Evolutionary conservation across 2,888 invertebrate species (phyloP), one percentile per base, ranked within the genome.

Genomic region (Andrena chrysosceles): DNA sequence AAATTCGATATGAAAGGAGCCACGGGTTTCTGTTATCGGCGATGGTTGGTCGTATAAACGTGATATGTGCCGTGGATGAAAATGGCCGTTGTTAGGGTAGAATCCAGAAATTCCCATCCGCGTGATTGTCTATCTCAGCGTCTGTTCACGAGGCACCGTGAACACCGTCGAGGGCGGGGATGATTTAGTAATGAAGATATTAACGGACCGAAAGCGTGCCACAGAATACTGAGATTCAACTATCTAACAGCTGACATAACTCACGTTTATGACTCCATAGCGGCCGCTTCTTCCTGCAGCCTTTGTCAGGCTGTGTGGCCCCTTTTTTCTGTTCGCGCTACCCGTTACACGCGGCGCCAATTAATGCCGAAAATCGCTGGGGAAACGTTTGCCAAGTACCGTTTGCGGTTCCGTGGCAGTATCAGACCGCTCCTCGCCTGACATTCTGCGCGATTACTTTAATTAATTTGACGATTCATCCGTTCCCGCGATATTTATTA

Each of bases 151-250:
- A 81, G 81, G 76, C 82, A 76, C 80, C 68, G 74, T 71, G 77
- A 79, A 77, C 75, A 64, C 72, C 35, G 80, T 56, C 78, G 87
- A 85, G 82, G 87, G 85, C 81, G 89, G 91, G 91, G 91, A 93
- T 93, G 93, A 93, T 93, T 93, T 93, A 93, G 93, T 93, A 93
- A 93, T 93, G 93, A 93, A 93, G 93, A 93, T 93, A 93, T 93
- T 93, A 93, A 93, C 93, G 92, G 92, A 92, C 89, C 91, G 87
- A 92, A 89, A 91, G 93, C 91, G 92, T 92, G 91, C 93, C 91
- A 91, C 91, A 89, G 93, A 93, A 93, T 93, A 93, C 93, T 91
- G 93, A 93, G 93, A 93, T 93, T 93, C 93, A 93, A 93, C 93
- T 93, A 93, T 93, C 93, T 93, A 93, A 93, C 93, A 90, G 91